Evolutionary conservation across 2,113 vertebrate genomes (phyloP), one percentile per base, ranked within the genome.

Genomic region (Pungitius pungitius): DNA sequence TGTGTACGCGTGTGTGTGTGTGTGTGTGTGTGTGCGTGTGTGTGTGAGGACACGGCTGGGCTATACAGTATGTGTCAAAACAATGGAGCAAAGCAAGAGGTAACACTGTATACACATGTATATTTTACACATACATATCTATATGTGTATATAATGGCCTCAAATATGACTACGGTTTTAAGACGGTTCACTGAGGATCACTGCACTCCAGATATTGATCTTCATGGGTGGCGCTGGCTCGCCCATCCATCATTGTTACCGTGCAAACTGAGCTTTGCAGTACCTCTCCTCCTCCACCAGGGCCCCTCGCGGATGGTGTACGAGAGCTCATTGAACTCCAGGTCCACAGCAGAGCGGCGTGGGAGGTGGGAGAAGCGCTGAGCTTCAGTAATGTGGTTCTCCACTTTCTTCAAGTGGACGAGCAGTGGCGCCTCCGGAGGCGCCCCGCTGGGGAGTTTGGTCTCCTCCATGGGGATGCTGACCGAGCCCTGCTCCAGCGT

Each of bases 361-460:
- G 98, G 98, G 33, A 99, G 95, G 84, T 99, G 98, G 45, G 95
- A 96, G 85, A 99, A 99, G 73, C 97, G 94, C 91, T 98, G 97
- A 1, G 97, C 98, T 63, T 99, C 98, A 0, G 97, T 99, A 88
- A 99, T 99, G 86, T 99, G 96, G 90, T 99, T 99, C 91, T 99
- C 98, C 89, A 99, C 98, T 85, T 99, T 99, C 94, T 99, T 99
- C 90, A 99, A 89, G 91, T 98, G 97, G 83, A 94, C 96, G 91
- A 99, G 94, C 78, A 99, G 90, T 0, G 96, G 92, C 0, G 95
- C 94, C 47, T 99, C 98, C 35, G 90, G 92, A 12, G 90, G 91
- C 0, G 94, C 84, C 22, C 91, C 92, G 1, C 86, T 69, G 0
- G 88, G 92, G 78, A 93, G 93, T 74, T 96, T 95, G 1, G 95